A percentile compares a stretch with the other conserved stretches of the same genome.
phyloP scores from a whole-genome alignment of 2,797 vertebrate species.

The Amniataba percoides region DNA sequence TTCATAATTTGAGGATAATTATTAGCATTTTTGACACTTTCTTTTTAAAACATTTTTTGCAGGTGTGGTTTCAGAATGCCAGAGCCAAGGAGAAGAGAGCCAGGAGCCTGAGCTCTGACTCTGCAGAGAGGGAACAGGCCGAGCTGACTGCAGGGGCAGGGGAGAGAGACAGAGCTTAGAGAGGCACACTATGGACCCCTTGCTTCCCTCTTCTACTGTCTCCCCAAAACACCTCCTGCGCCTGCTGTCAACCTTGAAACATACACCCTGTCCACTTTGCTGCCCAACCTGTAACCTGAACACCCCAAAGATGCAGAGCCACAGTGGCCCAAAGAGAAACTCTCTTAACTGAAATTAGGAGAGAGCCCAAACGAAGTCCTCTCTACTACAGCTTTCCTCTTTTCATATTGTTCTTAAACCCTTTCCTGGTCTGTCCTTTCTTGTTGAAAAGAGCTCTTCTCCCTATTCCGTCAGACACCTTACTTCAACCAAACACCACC shows the following conservation, averaged over 20 bases:
- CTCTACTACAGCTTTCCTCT: conserved; percentile 79
- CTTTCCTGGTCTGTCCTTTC: conserved; percentile 67
- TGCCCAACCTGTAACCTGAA: conserved; percentile 81
- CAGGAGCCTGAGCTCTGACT: conserved; percentile 83
- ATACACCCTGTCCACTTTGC: conserved; percentile 82
- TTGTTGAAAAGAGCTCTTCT: conserved; percentile 70
- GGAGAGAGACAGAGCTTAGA: conserved; percentile 94
- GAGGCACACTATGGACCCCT: conserved; percentile 90
- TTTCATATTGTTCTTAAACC: conserved; percentile 68
- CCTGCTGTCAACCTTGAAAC: conserved; percentile 73
- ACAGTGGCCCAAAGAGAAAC: conserved; percentile 92
- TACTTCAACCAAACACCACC: conserved; percentile 82
- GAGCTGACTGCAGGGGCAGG: conserved; percentile 79
- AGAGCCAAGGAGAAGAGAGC: conserved; percentile 99
- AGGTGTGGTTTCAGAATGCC: conserved; percentile 99
- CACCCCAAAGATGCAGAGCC: conserved; percentile 85
- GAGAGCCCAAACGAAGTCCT: conserved; percentile 77
- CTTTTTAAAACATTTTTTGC: conserved; percentile 23
- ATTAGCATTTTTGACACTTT: conserved; percentile 15
- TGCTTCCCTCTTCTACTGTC: conserved; percentile 90
- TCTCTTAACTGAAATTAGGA: conserved; percentile 82
- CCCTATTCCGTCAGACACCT: conserved; percentile 68
- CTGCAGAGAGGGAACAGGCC: conserved; percentile 81
- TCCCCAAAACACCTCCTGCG: conserved; percentile 84
- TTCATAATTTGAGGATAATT: not conserved